These are phyloP conservation scores for Fringilla coelebs DNA, from an alignment of 2,797 vertebrate species.

Conservation along the genomic window DNA sequence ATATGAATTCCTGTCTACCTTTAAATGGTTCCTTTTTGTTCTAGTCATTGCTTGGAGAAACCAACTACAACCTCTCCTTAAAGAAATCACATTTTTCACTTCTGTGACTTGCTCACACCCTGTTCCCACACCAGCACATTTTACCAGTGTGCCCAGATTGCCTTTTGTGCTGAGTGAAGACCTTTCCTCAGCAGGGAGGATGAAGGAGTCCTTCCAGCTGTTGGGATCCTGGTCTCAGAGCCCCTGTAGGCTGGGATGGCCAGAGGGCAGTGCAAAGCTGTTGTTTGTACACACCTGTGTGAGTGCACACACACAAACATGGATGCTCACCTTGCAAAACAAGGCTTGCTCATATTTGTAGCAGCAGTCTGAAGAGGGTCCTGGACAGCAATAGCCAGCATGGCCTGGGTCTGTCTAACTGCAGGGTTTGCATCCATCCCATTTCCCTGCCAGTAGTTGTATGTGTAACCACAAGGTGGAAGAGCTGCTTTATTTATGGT, in stretches of 20 bases:
- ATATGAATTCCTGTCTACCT: not conserved
- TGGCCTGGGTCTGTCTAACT: not conserved
- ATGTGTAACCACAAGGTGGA: constrained; percentile 64
- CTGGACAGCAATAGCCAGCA: not conserved
- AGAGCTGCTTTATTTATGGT: constrained; percentile 43
- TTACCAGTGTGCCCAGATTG: not conserved
- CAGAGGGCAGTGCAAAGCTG: not conserved
- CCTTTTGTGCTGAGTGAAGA: not conserved
- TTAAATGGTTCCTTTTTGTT: not conserved
- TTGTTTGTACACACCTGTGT: rapidly evolving
- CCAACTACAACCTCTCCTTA: not conserved
- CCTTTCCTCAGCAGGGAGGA: not conserved
- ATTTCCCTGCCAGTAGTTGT: not conserved
- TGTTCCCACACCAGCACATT: not conserved
- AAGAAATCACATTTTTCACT: not conserved
- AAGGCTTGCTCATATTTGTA: too few species aligned
- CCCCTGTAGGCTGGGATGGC: not conserved
- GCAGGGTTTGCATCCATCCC: not conserved
- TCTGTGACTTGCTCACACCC: not conserved
- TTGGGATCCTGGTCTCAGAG: not conserved
- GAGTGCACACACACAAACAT: rapidly evolving
- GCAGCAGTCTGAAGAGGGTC: not conserved
- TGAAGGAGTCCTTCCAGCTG: not conserved
- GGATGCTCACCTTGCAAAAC: not conserved
- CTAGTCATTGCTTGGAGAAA: not conserved